A percentile compares a stretch with the other conserved stretches of the same genome.
Conservation (phyloP, 1,140 invertebrate genomes). For the Venturia canescens region DNA sequence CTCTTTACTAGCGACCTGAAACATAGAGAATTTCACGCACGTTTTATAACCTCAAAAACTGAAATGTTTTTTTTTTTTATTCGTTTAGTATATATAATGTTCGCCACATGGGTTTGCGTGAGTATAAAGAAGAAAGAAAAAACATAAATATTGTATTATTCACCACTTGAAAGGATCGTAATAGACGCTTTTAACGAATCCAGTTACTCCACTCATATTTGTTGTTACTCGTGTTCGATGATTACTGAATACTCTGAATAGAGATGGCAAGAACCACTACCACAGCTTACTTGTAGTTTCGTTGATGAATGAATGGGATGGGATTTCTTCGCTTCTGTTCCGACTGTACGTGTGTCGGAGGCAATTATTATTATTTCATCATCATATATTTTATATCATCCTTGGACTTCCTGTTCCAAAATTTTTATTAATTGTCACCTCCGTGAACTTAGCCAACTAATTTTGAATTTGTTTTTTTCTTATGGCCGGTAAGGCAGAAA, state of each 20-base stretch:
- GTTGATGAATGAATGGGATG: neutral
- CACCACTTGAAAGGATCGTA: constrained; percentile 79
- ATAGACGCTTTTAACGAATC: constrained; percentile 72
- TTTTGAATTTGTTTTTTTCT: too few species aligned
- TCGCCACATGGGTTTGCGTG: too few species aligned
- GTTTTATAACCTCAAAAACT: neutral
- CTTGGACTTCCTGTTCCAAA: too few species aligned
- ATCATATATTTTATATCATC: too few species aligned
- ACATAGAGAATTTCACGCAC: constrained; percentile 46
- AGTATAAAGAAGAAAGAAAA: constrained; percentile 33
- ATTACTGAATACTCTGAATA: neutral
- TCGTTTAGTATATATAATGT: neutral
- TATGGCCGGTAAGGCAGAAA: too few species aligned
- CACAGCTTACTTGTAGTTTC: neutral
- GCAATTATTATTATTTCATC: too few species aligned
- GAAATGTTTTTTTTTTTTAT: neutral
- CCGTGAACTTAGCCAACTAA: too few species aligned
- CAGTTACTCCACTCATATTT: constrained; percentile 11
- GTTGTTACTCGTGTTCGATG: constrained; percentile 10
- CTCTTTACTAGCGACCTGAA: constrained; percentile 84
- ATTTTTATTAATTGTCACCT: too few species aligned
- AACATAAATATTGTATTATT: constrained; percentile 49
- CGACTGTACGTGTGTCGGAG: too few species aligned
- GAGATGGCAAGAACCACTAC: neutral
- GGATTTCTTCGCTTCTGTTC: neutral